Evolutionary conservation across 2,113 vertebrate genomes (phyloP).

Genomic region (Polypterus senegalus): DNA sequence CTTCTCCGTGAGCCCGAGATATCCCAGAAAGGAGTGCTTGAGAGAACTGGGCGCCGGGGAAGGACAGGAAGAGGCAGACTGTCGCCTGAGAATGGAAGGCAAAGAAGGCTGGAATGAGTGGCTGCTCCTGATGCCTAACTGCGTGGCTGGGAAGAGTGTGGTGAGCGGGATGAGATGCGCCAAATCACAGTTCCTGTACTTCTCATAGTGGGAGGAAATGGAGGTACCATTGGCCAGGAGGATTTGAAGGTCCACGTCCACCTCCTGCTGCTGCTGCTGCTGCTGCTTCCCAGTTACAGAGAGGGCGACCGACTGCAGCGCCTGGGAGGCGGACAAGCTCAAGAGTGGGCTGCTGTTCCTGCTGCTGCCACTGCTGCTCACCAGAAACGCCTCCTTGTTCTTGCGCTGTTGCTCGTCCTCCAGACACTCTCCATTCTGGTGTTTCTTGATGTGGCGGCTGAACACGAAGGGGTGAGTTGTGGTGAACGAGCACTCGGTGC

Average conservation of each 20-base stretch:
- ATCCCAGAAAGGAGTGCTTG: slow-evolving; percentile 97
- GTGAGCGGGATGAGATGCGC: slow-evolving; percentile 95
- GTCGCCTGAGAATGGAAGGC: slow-evolving; percentile 29
- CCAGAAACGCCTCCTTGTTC: slow-evolving; percentile 29
- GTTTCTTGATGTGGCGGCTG: slow-evolving; percentile 95
- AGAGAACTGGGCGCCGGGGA: slow-evolving; percentile 40
- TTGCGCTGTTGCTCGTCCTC: slow-evolving; percentile 45
- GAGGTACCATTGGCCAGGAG: slow-evolving; percentile 60
- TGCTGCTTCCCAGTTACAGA: slow-evolving; percentile 61
- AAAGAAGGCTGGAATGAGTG: slow-evolving; percentile 67
- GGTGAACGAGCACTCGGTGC: slow-evolving; percentile 89
- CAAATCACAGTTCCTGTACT: slow-evolving; percentile 84
- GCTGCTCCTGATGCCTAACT: slow-evolving; percentile 49
- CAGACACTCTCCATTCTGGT: slow-evolving; percentile 62
- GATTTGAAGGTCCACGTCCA: slow-evolving; percentile 50
- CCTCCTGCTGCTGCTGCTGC: slow-evolving; percentile 38
- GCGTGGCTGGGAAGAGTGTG: slow-evolving; percentile 79
- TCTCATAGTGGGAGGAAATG: slow-evolving; percentile 62
- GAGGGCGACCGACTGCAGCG: slow-evolving; percentile 86
- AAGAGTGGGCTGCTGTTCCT: slow-evolving; percentile 74
- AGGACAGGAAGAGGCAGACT: slow-evolving; percentile 16
- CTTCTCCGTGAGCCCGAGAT: slow-evolving; percentile 88
- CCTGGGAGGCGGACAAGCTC: slow-evolving; percentile 86
- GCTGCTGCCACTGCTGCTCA: slow-evolving; percentile 53
- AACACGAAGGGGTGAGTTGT: slow-evolving; percentile 96